Percentiles rank a stretch among this genome's conserved stretches.
Evolutionary conservation across 2,888 invertebrate genomes (phyloP).

Genomic region (Nephrotoma guestfalica): DNA sequence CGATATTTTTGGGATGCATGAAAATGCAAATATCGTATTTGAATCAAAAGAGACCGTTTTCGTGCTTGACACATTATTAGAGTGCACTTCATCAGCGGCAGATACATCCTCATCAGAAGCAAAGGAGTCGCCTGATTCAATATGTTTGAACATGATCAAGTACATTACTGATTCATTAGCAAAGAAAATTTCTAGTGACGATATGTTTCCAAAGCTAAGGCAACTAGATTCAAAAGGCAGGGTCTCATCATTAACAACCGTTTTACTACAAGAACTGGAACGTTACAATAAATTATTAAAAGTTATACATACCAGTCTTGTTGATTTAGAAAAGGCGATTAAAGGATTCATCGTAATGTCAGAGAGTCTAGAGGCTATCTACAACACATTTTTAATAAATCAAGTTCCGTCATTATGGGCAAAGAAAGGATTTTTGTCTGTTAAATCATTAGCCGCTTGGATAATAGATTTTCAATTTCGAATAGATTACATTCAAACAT

Average conservation of each 20-base stretch:
- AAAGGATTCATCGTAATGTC: constrained; percentile 89
- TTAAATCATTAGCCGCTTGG: constrained; percentile 79
- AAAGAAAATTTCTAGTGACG: constrained; percentile 44
- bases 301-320: constrained; percentile 57
- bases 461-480: constrained; percentile 66
- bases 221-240: constrained; percentile 50
- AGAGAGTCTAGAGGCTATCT: constrained; percentile 71
- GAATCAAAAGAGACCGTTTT: constrained; percentile 62
- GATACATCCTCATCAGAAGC: constrained; percentile 35
- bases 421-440: constrained; percentile 68
- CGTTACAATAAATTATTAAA: constrained; percentile 63
- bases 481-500: constrained; percentile 66
- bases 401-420: constrained; percentile 73
- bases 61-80: constrained; percentile 57
- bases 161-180: constrained; percentile 47
- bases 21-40: constrained; percentile 79
- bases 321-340: constrained; percentile 72
- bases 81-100: constrained; percentile 59
- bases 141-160: constrained; percentile 61
- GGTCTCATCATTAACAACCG: constrained; percentile 67
- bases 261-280: constrained; percentile 74
- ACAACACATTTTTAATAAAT: constrained; percentile 64
- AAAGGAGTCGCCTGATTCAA: constrained; percentile 53
- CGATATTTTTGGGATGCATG: constrained; percentile 89
- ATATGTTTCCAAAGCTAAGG: constrained; percentile 46